Conservation (phyloP, 2,797 vertebrate species). For the Knipowitschia caucasica region DNA sequence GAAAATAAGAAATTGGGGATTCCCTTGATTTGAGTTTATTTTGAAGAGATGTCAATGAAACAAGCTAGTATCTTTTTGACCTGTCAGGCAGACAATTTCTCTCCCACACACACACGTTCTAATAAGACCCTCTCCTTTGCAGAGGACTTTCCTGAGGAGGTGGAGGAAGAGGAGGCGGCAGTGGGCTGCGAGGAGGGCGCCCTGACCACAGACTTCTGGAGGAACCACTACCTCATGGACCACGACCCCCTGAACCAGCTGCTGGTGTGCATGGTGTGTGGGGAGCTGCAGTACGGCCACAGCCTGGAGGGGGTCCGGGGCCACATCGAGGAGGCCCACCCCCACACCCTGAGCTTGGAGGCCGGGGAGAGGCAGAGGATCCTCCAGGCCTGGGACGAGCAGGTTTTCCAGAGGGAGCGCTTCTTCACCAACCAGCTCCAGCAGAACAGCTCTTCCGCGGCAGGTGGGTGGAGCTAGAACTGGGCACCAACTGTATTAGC, state of each 20-base stretch:
- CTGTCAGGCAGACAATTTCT: too few species aligned
- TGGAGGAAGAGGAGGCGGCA: too few species aligned
- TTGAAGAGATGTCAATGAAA: too few species aligned
- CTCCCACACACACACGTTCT: too few species aligned
- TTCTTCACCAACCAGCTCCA: constrained; percentile 80
- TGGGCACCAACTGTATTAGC: too few species aligned
- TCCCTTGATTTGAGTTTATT: too few species aligned
- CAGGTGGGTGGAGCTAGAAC: constrained; percentile 48
- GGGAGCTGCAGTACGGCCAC: constrained; percentile 82
- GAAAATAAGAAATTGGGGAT: too few species aligned
- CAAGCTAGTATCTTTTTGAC: too few species aligned
- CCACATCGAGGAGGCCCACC: constrained; percentile 86
- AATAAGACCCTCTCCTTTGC: too few species aligned
- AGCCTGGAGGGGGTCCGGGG: constrained; percentile 78
- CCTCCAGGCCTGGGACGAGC: constrained; percentile 83
- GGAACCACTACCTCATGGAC: constrained; percentile 86
- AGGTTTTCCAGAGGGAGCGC: constrained; percentile 74
- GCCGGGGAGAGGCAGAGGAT: constrained; percentile 72
- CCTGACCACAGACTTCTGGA: constrained; percentile 62
- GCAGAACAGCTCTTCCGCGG: constrained; percentile 52
- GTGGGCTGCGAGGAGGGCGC: constrained; percentile 39
- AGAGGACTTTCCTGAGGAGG: too few species aligned
- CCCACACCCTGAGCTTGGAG: constrained; percentile 77
- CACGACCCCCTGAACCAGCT: constrained; percentile 85
- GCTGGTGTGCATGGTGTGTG: constrained; percentile 90